Conservation (phyloP, 2,888 invertebrate species). For the Blera fallax region DNA sequence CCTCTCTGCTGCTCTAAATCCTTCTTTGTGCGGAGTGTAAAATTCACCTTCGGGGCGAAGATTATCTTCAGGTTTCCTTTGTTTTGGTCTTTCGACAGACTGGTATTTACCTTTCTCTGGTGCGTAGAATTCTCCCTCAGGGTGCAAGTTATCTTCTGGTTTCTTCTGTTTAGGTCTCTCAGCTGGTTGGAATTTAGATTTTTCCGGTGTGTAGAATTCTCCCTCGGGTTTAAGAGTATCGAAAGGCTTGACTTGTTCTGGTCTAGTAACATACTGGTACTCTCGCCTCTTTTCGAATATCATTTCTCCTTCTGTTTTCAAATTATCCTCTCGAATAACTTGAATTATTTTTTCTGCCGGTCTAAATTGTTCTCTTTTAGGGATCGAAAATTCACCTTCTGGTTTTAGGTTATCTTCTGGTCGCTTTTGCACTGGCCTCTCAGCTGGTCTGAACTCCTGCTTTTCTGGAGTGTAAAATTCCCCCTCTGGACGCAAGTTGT, state of each 20-base stretch:
- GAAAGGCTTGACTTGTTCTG: slow-evolving; percentile 80
- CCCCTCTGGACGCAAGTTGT: slow-evolving; percentile 83
- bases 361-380: slow-evolving; percentile 75
- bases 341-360: slow-evolving; percentile 81
- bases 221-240: slow-evolving; percentile 82
- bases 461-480: slow-evolving; percentile 82
- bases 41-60: slow-evolving; percentile 84
- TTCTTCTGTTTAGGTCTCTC: slow-evolving; percentile 84
- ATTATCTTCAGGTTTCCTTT: slow-evolving; percentile 82
- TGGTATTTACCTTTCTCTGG: slow-evolving; percentile 79
- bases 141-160: slow-evolving; percentile 85
- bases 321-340: slow-evolving; percentile 81
- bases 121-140: slow-evolving; percentile 82
- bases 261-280: slow-evolving; percentile 81
- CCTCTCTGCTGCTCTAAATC: slow-evolving; percentile 79
- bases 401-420: slow-evolving; percentile 82
- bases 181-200: slow-evolving; percentile 78
- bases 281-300: slow-evolving; percentile 74
- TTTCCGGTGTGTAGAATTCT: slow-evolving; percentile 82
- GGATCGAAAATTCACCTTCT: slow-evolving; percentile 83
- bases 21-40: slow-evolving; percentile 76
- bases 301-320: slow-evolving; percentile 75
- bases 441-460: slow-evolving; percentile 80
- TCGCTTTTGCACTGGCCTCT: slow-evolving; percentile 74
- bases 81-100: slow-evolving; percentile 82